phyloP scores from a whole-genome alignment of 1,140 invertebrate genomes.

The Drosophila kikkawai region DNA sequence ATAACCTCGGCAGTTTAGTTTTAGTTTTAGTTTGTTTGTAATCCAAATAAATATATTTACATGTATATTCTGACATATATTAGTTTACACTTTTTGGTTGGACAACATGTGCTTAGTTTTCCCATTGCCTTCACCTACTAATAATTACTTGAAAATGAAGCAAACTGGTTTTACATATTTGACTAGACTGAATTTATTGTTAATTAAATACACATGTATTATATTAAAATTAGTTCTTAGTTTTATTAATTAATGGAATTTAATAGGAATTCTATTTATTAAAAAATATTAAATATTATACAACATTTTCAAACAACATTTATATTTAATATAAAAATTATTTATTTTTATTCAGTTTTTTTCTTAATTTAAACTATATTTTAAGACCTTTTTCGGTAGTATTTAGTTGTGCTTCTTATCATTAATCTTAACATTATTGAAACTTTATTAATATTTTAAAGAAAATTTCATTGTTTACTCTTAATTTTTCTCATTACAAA shows the following conservation, averaged over 20 bases:
- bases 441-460: neutral
- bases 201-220: neutral
- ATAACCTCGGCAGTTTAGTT: neutral
- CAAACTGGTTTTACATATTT: neutral
- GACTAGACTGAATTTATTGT: constrained; percentile 14
- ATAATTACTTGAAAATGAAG: constrained; percentile 24
- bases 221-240: neutral
- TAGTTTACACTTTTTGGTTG: constrained; percentile 24
- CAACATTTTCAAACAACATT: no score
- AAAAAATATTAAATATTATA: no score
- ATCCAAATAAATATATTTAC: neutral
- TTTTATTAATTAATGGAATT: no score
- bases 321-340: no score
- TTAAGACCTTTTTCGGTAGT: no score
- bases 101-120: constrained; percentile 65
- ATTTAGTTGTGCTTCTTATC: no score
- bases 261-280: no score
- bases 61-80: neutral
- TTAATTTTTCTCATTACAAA: neutral
- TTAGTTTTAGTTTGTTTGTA: neutral
- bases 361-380: no score
- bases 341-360: no score
- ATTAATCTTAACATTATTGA: neutral
- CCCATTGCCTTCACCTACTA: constrained; percentile 56
- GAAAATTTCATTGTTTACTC: neutral